A percentile compares a stretch with the other conserved stretches of the same genome.
phyloP scores from a whole-genome alignment of 2,888 invertebrate species.

The Fissipunctia ypsillon region DNA sequence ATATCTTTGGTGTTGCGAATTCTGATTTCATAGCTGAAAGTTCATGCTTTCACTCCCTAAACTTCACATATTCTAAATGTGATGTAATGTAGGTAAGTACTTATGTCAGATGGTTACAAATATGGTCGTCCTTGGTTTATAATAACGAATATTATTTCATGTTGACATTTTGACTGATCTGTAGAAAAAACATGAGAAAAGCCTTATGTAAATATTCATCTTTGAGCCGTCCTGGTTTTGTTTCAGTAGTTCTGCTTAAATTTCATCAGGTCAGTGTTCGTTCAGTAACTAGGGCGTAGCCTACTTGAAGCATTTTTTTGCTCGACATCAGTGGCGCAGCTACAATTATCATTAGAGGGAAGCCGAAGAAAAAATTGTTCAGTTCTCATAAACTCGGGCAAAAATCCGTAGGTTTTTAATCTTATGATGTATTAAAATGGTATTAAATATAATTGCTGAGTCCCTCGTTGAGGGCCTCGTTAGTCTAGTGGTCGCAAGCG shows the following conservation, averaged over 20 bases:
- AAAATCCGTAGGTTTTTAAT: too few species aligned
- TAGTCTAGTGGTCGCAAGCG: too few species aligned
- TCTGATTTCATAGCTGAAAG: neutral
- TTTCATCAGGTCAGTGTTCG: conserved; percentile 78
- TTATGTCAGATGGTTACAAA: conserved; percentile 10
- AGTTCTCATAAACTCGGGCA: too few species aligned
- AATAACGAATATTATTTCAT: conserved; percentile 2
- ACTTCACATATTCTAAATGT: conserved; percentile 6
- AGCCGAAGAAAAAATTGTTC: too few species aligned
- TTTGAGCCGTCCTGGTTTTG: conserved; percentile 71
- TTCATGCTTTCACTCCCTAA: neutral
- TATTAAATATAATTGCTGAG: too few species aligned
- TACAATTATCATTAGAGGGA: too few species aligned
- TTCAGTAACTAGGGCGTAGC: conserved; percentile 74
- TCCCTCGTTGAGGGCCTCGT: too few species aligned
- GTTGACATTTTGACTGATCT: conserved; percentile 24
- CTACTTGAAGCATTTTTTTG: conserved; percentile 68
- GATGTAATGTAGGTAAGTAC: conserved; percentile 6
- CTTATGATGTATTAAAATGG: too few species aligned
- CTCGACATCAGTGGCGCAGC: too few species aligned
- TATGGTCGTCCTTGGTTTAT: neutral
- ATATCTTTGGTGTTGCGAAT: neutral
- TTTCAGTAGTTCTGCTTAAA: conserved; percentile 70
- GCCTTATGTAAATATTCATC: conserved; percentile 66
- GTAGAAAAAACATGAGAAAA: conserved; percentile 45